Base-by-base conservation (phyloP, 92 coral and sea anemone genomes). In the Actinostola sp. region DNA sequence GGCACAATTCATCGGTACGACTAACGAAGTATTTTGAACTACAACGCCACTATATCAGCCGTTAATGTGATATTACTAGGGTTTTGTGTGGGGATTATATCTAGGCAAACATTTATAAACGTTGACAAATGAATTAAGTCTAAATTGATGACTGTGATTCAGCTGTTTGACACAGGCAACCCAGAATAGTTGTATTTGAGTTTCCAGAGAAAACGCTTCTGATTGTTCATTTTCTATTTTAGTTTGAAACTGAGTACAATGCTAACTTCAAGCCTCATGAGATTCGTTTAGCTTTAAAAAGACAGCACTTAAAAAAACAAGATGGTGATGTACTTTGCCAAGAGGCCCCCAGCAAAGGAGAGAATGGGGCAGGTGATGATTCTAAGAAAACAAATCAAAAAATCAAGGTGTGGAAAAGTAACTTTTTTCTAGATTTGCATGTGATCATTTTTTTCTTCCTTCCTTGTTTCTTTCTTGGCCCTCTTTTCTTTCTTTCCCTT, bases 191-290 rank as follows among this genome's bases (percentile, higher is more conserved):
- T 4, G n/a, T n/a, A n/a, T n/a, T n/a, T n/a, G n/a, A n/a, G n/a
- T n/a, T n/a, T n/a, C n/a, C n/a, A n/a, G n/a, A n/a, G n/a, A n/a
- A n/a, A n/a, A n/a, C n/a, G n/a, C n/a, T n/a, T 36, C 42, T 36
- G 6, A 4, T 36, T 36, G 42, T 36, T 36, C 11, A 2, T 32
- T n/a, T 3, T 30, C 52, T 16, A 23, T 28, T 28, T 19, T 43
- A 85, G 89, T 85, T 71, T 66, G 72, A 64, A 25, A 85, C 70
- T 48, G 89, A 85, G 49, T 85, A 85, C 75, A 79, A 66, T 28
- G 89, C 85, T 12, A 85, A 85, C 15, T 85, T 85, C 35, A 72
- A 72, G 71, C 85, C 86, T 15, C 73, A 56, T 39, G 68, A 85
- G 55, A 73, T 65, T 15, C 63, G 50, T 30, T 27, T n/a, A 32